These are phyloP conservation scores for Periophthalmodon schlosseri DNA, from an alignment of 2,113 vertebrate genomes.

Conservation along the genomic window DNA sequence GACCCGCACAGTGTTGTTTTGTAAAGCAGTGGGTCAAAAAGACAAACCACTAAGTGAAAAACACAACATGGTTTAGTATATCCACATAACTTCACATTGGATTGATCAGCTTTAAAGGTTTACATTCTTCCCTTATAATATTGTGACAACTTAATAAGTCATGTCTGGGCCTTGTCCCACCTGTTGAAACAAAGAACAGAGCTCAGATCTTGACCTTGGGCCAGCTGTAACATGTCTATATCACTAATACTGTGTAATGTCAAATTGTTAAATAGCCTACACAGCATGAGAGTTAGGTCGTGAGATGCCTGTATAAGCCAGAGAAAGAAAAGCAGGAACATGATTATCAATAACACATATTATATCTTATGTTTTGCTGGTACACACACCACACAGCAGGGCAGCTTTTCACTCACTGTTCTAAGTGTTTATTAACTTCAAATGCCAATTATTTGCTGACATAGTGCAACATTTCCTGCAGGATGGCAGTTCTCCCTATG, in stretches of 20 bases:
- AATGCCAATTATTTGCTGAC: not conserved
- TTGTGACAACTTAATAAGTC: not conserved
- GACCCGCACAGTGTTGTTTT: slow-evolving; percentile 23
- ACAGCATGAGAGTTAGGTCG: not conserved
- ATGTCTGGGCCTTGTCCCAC: not conserved
- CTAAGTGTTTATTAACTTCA: not conserved
- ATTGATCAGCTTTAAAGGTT: not conserved
- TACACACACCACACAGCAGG: not conserved
- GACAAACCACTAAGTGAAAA: not conserved
- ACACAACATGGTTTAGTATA: not conserved
- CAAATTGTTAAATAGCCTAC: not conserved
- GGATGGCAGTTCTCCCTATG: slow-evolving; percentile 89
- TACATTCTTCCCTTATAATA: not conserved
- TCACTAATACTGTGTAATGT: not conserved
- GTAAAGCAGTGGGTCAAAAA: not conserved
- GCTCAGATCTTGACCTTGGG: not conserved
- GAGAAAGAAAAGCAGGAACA: not conserved
- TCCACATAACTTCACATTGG: not conserved
- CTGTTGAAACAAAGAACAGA: not conserved
- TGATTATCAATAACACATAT: too few relatives aligned
- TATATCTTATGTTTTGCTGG: not conserved
- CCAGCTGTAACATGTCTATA: not conserved
- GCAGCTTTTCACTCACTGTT: not conserved
- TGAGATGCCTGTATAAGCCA: not conserved
- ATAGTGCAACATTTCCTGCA: slow-evolving; percentile 46